Evolutionary conservation across 2,113 vertebrate genomes (phyloP).

Genomic region (Noturus placidus): DNA sequence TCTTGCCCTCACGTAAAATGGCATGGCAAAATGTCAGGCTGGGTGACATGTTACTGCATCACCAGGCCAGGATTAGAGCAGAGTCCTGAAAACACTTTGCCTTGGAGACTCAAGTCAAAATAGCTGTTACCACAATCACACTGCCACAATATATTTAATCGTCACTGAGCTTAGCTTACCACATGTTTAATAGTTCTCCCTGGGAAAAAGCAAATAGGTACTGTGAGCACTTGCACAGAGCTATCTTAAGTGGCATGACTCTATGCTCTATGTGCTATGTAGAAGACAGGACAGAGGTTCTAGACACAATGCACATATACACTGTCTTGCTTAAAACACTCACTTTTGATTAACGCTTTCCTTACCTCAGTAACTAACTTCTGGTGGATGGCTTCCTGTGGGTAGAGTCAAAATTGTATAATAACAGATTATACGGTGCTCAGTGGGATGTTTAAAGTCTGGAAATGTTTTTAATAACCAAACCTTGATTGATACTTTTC

Average conservation of each 20-base stretch:
- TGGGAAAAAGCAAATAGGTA: not conserved
- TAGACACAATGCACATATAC: not conserved
- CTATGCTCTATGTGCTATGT: not conserved
- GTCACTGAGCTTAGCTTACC: constrained; percentile 7
- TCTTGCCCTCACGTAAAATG: constrained; percentile 52
- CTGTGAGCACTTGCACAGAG: not conserved
- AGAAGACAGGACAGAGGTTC: not conserved
- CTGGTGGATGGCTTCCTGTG: not conserved
- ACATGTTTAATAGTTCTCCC: not conserved
- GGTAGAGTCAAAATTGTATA: not conserved
- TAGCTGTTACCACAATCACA: constrained; percentile 53
- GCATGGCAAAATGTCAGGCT: constrained; percentile 61
- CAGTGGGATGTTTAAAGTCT: not conserved
- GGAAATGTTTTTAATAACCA: not conserved
- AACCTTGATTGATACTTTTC: not conserved
- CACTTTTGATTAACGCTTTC: not conserved
- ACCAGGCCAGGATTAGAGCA: constrained; percentile 63
- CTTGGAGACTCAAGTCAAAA: constrained; percentile 63
- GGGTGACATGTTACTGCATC: constrained; percentile 59
- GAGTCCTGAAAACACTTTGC: constrained; percentile 53
- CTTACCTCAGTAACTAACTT: not conserved
- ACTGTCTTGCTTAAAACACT: not conserved
- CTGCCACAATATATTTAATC: not conserved
- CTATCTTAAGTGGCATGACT: not conserved
- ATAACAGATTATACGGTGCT: not conserved